A percentile compares a stretch with the other conserved stretches of the same genome.
These are phyloP conservation scores for Planococcus citri DNA, from an alignment of 1,140 invertebrate species.

Conservation along the genomic window DNA sequence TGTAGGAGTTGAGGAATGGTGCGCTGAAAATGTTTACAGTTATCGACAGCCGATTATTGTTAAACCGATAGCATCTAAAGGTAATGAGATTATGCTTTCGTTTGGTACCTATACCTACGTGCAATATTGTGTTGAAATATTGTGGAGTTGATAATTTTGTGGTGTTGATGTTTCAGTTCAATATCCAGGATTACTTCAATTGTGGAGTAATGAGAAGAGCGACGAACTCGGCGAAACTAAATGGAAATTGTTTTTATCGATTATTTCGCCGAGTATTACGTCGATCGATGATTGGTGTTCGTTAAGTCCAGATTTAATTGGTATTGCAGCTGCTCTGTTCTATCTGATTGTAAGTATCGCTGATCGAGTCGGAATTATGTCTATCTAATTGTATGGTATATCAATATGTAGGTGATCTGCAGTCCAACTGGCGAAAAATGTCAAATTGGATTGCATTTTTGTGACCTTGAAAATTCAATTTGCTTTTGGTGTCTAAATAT, in stretches of 20 bases:
- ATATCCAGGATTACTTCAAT: background rate
- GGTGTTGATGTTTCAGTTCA: conserved; percentile 10
- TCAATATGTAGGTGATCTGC: too few species aligned
- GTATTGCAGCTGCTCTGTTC: background rate
- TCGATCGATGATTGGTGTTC: background rate
- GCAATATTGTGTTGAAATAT: too few species aligned
- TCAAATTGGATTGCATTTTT: too few species aligned
- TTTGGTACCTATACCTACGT: background rate
- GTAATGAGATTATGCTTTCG: conserved; percentile 1
- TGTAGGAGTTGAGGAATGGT: conserved; percentile 27
- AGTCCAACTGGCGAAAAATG: too few species aligned
- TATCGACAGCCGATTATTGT: conserved; percentile 14
- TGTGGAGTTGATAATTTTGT: too few species aligned
- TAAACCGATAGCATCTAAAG: conserved; percentile 4
- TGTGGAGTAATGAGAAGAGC: conserved; percentile 14
- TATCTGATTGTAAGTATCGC: background rate
- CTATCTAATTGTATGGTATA: too few species aligned
- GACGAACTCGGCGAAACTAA: background rate
- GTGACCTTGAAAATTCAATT: too few species aligned
- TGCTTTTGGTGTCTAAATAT: too few species aligned
- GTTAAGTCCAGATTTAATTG: background rate
- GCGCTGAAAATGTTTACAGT: conserved; percentile 25
- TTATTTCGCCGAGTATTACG: background rate
- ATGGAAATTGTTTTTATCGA: conserved; percentile 12
- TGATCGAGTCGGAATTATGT: too few species aligned